Base-by-base conservation (phyloP, 2,113 vertebrate genomes). In the Gobiocypris rarus region DNA sequence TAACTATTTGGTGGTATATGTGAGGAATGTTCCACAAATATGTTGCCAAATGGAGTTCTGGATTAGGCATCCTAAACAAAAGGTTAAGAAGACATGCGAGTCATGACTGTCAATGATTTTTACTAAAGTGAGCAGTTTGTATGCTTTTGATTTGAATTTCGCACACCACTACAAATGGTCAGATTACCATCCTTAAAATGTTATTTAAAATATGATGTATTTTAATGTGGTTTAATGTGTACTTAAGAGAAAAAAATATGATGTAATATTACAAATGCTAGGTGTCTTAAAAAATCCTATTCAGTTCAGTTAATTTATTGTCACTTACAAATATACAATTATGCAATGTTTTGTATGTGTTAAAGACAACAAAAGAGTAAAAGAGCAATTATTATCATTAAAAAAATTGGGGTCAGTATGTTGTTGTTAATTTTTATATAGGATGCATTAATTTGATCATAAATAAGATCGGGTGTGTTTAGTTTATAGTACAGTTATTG, bases 401-500 rank as follows among this genome's bases (percentile, higher is more conserved):
- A 67, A 17, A 67, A 19, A 15, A 38, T 67, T 34, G 28, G 61
- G 28, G 14, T 67, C 28, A 67, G 15, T 31, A 65, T 15, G 15
- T 3, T 67, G 1, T 31, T 31, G 1, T 31, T 31, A 31, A 31
- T n/a, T n/a, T n/a, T n/a, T n/a, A n/a, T n/a, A n/a, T n/a, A 19
- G 31, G 63, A 67, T 9, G 3, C 31, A 38, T 67, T 67, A 19
- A 67, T 17, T 67, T 17, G 8, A 34, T 65, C 2, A 65, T 9
- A 65, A 65, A 15, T 65, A 34, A n/a, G 34, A 41, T 13, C 22
- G 41, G 34, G 34, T 78, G 75, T 75, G 50, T 75, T 22, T 56
- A 75, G 9, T 75, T 75, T 75, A 34, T 34, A 34, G 50, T 41
- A 41, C 38, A 78, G 43, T 65, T 17, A 73, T 61, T 13, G 24